Evolutionary conservation across 2,113 vertebrate species (phyloP).

Genomic region (Saccopteryx bilineata): DNA sequence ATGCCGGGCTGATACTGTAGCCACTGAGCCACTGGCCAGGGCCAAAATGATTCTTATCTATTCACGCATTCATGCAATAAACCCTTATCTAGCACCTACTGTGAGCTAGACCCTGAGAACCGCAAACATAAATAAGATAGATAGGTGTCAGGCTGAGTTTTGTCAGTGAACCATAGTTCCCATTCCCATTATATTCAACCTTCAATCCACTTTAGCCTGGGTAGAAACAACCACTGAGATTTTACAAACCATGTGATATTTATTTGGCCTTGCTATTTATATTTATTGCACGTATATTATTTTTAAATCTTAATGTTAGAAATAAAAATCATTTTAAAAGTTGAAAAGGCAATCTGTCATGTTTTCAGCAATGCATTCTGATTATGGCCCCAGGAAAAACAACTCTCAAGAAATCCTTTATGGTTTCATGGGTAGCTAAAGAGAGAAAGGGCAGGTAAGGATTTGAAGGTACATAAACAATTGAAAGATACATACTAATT

Average conservation of each 20-base stretch:
- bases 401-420: conserved; percentile 76
- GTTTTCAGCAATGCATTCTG: conserved; percentile 64
- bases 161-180: neutral
- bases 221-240: neutral
- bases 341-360: conserved; percentile 67
- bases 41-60: neutral
- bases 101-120: neutral
- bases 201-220: neutral
- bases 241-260: conserved; percentile 18
- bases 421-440: conserved; percentile 78
- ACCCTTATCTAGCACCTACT: neutral
- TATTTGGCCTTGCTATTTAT: neutral
- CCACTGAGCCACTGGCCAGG: no score
- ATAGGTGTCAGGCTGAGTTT: neutral
- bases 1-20: no score
- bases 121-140: neutral
- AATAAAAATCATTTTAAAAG: conserved; percentile 73
- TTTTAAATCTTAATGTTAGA: conserved; percentile 61
- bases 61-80: neutral
- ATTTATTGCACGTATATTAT: conserved; percentile 52
- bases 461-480: conserved; percentile 76
- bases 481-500: conserved; percentile 75
- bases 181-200: neutral
- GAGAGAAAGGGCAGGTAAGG: conserved; percentile 73
- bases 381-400: conserved; percentile 79